Conservation (phyloP, 2,113 vertebrate genomes). For the Tamias sibiricus region DNA sequence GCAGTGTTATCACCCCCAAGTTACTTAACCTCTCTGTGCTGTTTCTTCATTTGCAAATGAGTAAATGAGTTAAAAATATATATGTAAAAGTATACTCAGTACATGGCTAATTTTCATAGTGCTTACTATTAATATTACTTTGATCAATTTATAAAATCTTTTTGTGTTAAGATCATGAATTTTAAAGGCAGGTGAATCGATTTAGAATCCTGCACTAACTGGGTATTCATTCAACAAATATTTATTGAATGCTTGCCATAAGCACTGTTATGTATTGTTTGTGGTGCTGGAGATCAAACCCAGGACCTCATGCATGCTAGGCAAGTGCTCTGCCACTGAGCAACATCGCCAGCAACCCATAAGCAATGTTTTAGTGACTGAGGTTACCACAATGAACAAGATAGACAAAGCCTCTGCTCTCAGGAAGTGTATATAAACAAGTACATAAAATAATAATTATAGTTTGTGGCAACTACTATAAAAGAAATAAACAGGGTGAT, state of each 20-base stretch:
- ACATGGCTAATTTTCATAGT: constrained; percentile 11
- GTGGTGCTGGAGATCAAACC: neutral
- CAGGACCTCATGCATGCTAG: neutral
- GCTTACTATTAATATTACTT: neutral
- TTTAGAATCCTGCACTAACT: constrained; percentile 18
- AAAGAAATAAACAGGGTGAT: constrained; percentile 13
- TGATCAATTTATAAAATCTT: neutral
- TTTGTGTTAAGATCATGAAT: neutral
- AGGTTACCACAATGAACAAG: neutral
- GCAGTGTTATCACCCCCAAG: neutral
- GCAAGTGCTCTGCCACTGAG: neutral
- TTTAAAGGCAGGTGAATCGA: neutral
- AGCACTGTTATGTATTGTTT: neutral
- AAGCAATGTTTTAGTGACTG: neutral
- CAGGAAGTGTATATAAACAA: neutral
- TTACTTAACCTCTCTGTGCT: neutral
- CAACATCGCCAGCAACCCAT: neutral
- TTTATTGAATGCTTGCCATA: neutral
- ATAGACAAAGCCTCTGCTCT: neutral
- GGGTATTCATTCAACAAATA: neutral
- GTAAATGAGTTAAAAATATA: neutral
- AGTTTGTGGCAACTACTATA: neutral
- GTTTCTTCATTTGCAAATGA: constrained; percentile 21
- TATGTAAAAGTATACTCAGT: neutral
- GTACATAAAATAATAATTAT: neutral